Base-by-base conservation (phyloP, 2,797 vertebrate species). In the Tragopan temminckii region DNA sequence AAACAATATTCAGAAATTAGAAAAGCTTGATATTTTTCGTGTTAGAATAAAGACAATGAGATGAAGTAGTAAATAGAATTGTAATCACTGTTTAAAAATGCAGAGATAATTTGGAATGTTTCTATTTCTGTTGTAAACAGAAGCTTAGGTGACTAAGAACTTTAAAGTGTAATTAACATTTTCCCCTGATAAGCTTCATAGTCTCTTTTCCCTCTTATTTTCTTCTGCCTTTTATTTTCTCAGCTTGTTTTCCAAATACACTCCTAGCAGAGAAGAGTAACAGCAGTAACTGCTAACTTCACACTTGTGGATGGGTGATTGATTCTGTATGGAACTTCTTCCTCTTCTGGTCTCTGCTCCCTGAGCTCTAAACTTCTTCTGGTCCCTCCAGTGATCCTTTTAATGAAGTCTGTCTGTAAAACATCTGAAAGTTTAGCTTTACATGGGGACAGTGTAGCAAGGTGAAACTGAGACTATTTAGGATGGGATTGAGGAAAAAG, bases 91-190 rank as follows among this genome's bases (percentile, higher is more conserved):
- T 25, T 90, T 80, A 80, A 58, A 89, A 69, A 24, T 9, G 11
- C 5, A 40, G 48, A 55, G 48, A 58, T 89, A 91, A 78, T 82
- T 69, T 70, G 8, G 11, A 25, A 80, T 63, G 29, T 57, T 91
- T 93, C 42, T 69, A 8, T 57, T 91, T 92, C 42, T 67, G 8
- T 61, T 87, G 75, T 77, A 91, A 77, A 78, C 31, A 85, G 55
- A 76, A 79, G n/a, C 62, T 87, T 86, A 75, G 80, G 80, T 79
- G 55, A 69, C 67, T 81, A 59, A 87, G 62, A 45, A 20, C 24
- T 90, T 85, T 63, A 52, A 87, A 86, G 43, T 62, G 42, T 93
- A 92, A 94, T 94, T 96, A 92, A 83, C 85, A 33, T 90, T 92
- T 89, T 88, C 23, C 77, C 35, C 78, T 80, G 75, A 85, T 86